These are phyloP conservation scores for Tiliacea citrago DNA, from an alignment of 2,888 invertebrate species.

Conservation along the genomic window DNA sequence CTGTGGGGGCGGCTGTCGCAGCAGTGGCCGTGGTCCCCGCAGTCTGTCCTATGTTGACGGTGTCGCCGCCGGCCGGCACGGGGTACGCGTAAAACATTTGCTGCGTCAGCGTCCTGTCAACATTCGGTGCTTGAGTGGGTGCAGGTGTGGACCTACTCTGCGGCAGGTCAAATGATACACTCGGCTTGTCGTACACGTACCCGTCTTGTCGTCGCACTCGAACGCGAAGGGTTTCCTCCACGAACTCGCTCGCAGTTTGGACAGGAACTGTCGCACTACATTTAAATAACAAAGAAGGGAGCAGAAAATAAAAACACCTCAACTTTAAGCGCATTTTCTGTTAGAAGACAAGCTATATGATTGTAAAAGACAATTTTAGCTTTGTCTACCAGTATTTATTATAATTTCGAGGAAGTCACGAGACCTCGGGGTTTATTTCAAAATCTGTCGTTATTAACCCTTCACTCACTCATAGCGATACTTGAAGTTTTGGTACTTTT, in stretches of 20 bases:
- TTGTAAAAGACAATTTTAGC: conserved; percentile 73
- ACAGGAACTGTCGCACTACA: conserved; percentile 47
- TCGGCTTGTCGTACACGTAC: conserved; percentile 86
- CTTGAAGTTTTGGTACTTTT: conserved; percentile 2
- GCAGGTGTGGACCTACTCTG: conserved; percentile 70
- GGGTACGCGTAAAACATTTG: conserved; percentile 88
- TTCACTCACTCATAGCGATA: conserved; percentile 21
- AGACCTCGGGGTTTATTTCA: conserved; percentile 70
- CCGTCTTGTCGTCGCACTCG: conserved; percentile 84
- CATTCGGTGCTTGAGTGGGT: conserved; percentile 82
- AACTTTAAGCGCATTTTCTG: conserved; percentile 71
- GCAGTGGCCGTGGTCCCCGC: conserved; percentile 61
- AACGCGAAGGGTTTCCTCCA: conserved; percentile 51
- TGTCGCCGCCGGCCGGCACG: conserved; percentile 73
- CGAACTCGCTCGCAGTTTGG: conserved; percentile 33
- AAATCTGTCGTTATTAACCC: conserved; percentile 77
- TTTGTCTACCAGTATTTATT: conserved; percentile 79
- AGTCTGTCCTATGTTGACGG: conserved; percentile 75
- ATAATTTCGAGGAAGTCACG: conserved; percentile 75
- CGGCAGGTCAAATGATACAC: conserved; percentile 84
- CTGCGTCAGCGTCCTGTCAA: conserved; percentile 83
- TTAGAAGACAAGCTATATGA: conserved; percentile 39
- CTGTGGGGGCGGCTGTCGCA: conserved; percentile 24
- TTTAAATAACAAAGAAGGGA: conserved; percentile 65
- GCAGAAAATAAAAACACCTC: conserved; percentile 64